Base-by-base conservation (phyloP, 2,888 invertebrate species). In the Spilarctia lutea region DNA sequence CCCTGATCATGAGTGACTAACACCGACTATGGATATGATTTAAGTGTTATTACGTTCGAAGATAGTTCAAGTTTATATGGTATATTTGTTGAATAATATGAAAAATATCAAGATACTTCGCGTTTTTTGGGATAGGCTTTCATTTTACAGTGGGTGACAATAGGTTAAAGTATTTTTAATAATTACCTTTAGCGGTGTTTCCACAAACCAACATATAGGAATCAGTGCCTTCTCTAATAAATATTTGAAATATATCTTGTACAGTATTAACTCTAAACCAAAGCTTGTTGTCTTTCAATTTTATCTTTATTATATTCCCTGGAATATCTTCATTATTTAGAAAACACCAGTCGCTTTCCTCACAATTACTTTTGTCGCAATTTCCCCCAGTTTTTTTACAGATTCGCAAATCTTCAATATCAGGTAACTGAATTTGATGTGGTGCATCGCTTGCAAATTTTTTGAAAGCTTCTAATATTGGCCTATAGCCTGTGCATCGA, bases 381-480 rank as follows among this genome's bases (percentile, higher is more conserved):
- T 74, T 78, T 33, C 85, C 83, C 27, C 81, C 81, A 35, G 81
- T 81, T 48, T 86, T 86, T 63, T 88, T 87, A 63, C 90, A 92
- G 30, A 86, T 85, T 20, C 81, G 82, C 7, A 94, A 79, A 68
- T 95, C 94, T 88, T 96, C 95, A 33, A 96, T 94, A 48, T 96
- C 97, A 0, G 87, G 69, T 48, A 97, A 91, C 66, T 91, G 90
- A 11, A 93, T 91, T 7, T 95, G 90, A 39, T 87, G 86, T 0
- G 96, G 94, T 18, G 96, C 96, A 84, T 97, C 97, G 39, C 88
- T 92, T 1, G 97, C 97, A 80, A 97, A 97, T 33, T 97, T 97
- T 86, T 98, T 98, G 91, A 98, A 97, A 0, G 98, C 97, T 82
- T 98, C 98, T 68, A 98, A 89, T 71, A 98, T 98, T 0, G 98